These are phyloP conservation scores for Sardinella longiceps DNA, from an alignment of 2,797 vertebrate species.

Conservation along the genomic window DNA sequence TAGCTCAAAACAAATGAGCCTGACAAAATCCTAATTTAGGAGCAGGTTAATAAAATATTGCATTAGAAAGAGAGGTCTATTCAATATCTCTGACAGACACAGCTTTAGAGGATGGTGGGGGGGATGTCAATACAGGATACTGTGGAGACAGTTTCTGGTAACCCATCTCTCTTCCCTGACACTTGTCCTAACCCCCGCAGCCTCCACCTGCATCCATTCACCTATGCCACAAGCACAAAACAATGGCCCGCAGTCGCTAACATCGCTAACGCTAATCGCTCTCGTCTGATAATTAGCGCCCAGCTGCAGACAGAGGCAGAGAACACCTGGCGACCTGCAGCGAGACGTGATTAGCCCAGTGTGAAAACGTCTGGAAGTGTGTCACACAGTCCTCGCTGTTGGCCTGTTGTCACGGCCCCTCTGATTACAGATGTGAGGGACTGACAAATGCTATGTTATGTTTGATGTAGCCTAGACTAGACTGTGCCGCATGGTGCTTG, in stretches of 20 bases:
- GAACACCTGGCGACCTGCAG: constrained; percentile 32
- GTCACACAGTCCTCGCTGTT: neutral
- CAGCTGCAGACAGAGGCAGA: constrained; percentile 34
- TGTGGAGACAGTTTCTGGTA: neutral
- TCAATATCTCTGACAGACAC: neutral
- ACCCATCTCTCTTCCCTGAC: neutral
- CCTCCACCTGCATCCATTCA: neutral
- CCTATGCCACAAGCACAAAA: neutral
- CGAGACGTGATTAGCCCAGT: constrained; percentile 24
- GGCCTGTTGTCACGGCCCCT: neutral
- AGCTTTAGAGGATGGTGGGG: neutral
- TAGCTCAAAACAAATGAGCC: neutral
- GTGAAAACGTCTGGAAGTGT: neutral
- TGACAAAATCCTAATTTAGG: neutral
- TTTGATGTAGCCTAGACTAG: too few species aligned
- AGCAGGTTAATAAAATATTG: neutral
- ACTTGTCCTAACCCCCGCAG: neutral
- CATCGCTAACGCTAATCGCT: neutral
- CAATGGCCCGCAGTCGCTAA: neutral
- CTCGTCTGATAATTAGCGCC: constrained; percentile 40
- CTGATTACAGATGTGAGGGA: neutral
- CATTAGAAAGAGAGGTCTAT: neutral
- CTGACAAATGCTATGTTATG: neutral
- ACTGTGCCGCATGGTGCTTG: neutral
- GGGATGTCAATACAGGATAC: neutral